phyloP scores from a whole-genome alignment of 2,888 invertebrate genomes.

The Nezara viridula region DNA sequence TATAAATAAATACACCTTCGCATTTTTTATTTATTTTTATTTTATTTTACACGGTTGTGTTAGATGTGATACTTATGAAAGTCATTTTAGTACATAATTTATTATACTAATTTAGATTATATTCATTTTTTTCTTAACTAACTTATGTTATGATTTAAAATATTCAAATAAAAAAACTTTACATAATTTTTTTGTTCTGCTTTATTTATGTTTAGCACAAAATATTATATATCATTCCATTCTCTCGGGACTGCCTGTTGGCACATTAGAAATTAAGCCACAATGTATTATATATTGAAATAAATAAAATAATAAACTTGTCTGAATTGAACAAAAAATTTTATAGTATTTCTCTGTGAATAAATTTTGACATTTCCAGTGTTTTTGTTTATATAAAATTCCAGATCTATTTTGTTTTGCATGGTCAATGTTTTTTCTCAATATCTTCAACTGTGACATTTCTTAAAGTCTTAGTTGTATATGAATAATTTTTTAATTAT shows the following conservation, averaged over 20 bases:
- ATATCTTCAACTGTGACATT: background rate
- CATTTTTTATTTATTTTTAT: constrained; percentile 28
- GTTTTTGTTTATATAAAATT: background rate
- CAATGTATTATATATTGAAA: background rate
- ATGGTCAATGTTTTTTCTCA: no score
- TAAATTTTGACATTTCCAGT: background rate
- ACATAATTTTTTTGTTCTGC: background rate
- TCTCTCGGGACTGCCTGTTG: background rate
- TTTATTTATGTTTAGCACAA: constrained; percentile 24
- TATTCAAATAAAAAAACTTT: no score
- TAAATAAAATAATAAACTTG: background rate
- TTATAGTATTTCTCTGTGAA: background rate
- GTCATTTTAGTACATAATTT: constrained; percentile 28
- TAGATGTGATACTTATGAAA: constrained; percentile 38
- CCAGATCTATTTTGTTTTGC: background rate
- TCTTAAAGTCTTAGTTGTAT: background rate
- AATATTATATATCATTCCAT: constrained; percentile 10
- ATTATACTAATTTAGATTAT: background rate
- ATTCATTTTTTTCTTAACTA: background rate
- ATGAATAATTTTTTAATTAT: background rate
- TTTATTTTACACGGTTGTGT: background rate
- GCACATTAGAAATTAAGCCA: background rate
- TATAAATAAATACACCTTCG: constrained; percentile 9
- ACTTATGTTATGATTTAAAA: background rate
- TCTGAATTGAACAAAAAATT: background rate